Evolutionary conservation across 64 coral and sea anemone genomes (phyloP).

Genomic region (Hydrozoanthus tunicans): DNA sequence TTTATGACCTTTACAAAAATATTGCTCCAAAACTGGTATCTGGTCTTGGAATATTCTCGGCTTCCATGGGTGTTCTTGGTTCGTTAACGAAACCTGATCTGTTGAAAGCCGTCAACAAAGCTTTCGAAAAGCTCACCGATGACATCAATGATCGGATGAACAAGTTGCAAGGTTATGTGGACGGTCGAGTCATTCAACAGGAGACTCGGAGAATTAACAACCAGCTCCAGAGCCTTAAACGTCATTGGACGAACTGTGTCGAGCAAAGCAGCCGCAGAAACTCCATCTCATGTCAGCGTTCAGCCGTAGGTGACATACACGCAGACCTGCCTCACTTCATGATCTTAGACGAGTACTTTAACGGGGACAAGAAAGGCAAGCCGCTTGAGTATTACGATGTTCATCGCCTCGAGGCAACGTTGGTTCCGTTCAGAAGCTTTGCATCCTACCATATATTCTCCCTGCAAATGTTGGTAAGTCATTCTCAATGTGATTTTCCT

Average conservation of each 20-base stretch:
- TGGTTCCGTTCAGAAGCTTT: constrained; percentile 5
- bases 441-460: constrained; percentile 21
- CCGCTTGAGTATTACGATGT: constrained; percentile 15
- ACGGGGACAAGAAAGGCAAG: constrained; percentile 3
- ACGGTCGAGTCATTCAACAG: constrained; percentile 2
- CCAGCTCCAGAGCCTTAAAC: constrained; percentile 40
- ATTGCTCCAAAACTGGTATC: constrained; percentile 29
- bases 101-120: neutral
- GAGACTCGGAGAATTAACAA: constrained; percentile 36
- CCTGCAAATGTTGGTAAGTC: constrained; percentile 3
- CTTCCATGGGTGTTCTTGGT: constrained; percentile 24
- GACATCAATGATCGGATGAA: constrained; percentile 39
- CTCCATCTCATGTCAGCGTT: neutral
- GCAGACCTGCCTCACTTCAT: constrained; percentile 15
- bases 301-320: constrained; percentile 11
- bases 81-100: neutral
- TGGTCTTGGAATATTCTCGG: constrained; percentile 32
- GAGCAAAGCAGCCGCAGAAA: constrained; percentile 11
- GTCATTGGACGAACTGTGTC: constrained; percentile 21
- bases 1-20: neutral
- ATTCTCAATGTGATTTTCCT: neutral
- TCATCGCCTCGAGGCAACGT: constrained; percentile 20
- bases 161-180: constrained; percentile 26
- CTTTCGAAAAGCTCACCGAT: constrained; percentile 3
- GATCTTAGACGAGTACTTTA: constrained; percentile 19